Conservation (phyloP, 1,140 invertebrate species). For the Leptonema lineaticorne region DNA sequence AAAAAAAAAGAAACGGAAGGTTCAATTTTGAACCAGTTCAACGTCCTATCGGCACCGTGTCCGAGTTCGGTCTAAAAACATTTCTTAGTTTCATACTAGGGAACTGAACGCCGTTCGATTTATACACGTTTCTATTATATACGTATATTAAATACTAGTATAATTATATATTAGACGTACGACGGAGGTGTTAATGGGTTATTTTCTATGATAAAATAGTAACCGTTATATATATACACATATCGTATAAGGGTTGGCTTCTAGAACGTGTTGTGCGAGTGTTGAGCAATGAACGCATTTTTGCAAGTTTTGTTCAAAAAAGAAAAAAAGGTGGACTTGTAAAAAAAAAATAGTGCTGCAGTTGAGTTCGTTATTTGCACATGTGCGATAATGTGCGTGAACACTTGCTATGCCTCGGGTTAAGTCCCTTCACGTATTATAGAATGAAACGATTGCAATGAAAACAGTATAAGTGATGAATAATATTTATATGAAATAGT, state of each 20-base stretch:
- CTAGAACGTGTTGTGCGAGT: neutral
- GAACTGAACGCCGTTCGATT: neutral
- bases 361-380: no score
- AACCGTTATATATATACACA: no score
- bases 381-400: no score
- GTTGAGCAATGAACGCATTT: neutral
- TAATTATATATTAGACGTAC: neutral
- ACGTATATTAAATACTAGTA: neutral
- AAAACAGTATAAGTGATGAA: no score
- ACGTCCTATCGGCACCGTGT: conserved; percentile 22
- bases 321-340: no score
- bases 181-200: no score
- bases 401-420: neutral
- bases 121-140: neutral
- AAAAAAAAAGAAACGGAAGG: neutral
- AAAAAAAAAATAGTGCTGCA: no score
- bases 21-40: neutral
- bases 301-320: neutral
- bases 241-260: neutral
- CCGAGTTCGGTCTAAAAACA: conserved; percentile 24
- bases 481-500: no score
- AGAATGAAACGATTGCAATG: no score
- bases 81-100: conserved; percentile 23
- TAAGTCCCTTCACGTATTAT: neutral
- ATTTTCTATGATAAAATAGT: no score